A percentile compares a stretch with the other conserved stretches of the same genome.
Conservation (phyloP, 2,113 vertebrate species). For the Pica pica region DNA sequence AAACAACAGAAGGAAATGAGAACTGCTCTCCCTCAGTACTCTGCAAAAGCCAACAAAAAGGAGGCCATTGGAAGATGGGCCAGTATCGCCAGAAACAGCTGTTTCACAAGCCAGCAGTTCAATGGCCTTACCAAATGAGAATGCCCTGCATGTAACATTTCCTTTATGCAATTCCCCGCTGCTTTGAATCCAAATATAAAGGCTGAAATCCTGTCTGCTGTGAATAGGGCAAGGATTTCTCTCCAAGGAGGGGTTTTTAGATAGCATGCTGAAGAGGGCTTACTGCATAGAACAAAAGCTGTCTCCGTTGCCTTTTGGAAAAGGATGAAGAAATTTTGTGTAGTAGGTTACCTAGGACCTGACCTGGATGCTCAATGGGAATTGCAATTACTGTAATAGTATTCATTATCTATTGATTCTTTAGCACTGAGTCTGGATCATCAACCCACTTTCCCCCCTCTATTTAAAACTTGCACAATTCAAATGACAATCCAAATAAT, state of each 20-base stretch:
- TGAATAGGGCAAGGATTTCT: slow-evolving; percentile 15
- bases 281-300: background rate
- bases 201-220: background rate
- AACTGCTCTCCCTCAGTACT: background rate
- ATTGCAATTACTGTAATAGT: background rate
- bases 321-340: background rate
- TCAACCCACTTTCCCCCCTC: background rate
- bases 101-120: background rate
- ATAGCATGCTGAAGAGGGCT: background rate
- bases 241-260: background rate
- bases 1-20: slow-evolving; percentile 30
- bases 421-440: background rate
- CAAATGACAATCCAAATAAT: background rate
- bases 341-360: background rate
- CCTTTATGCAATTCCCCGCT: background rate
- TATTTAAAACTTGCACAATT: background rate
- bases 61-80: background rate
- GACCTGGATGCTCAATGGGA: background rate
- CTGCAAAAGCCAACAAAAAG: background rate
- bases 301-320: background rate
- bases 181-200: slow-evolving; percentile 13
- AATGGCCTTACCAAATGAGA: background rate
- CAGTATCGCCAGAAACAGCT: background rate
- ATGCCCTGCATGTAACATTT: background rate
- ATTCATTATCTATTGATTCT: background rate